Percentiles rank a stretch among this genome's conserved stretches.
Evolutionary conservation across 2,797 vertebrate genomes (phyloP).

Genomic region (Lindbergichthys nudifrons): DNA sequence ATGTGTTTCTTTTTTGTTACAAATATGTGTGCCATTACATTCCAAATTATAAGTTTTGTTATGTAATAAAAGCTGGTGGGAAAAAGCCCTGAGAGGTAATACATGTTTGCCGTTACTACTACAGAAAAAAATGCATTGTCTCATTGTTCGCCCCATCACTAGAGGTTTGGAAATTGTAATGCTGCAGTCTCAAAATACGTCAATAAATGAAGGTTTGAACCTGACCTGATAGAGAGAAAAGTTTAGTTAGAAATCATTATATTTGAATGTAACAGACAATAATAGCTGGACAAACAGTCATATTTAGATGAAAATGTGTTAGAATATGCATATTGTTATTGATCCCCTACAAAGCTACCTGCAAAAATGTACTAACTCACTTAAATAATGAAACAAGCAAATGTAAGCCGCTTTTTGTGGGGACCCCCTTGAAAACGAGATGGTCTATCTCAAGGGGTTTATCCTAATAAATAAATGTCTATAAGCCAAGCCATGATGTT

Average conservation of each 20-base stretch:
- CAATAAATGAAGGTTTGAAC: background rate
- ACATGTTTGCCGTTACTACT: background rate
- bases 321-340: slow-evolving; percentile 1
- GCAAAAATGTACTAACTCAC: too few species aligned
- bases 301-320: slow-evolving; percentile 2
- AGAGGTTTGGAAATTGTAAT: background rate
- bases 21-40: background rate
- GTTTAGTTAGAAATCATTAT: background rate
- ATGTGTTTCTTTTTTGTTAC: background rate
- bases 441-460: too few species aligned
- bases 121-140: background rate
- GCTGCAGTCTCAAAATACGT: background rate
- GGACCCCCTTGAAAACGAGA: too few species aligned
- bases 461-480: too few species aligned
- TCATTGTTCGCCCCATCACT: background rate
- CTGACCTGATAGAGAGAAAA: background rate
- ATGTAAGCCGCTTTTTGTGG: too few species aligned
- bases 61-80: background rate
- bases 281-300: background rate
- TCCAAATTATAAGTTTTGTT: background rate
- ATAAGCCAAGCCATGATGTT: too few species aligned
- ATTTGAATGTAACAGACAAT: background rate
- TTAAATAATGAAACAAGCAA: too few species aligned
- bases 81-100: background rate
- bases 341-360: background rate